phyloP scores from a whole-genome alignment of 2,797 vertebrate species.

The Limnodromus scolopaceus region DNA sequence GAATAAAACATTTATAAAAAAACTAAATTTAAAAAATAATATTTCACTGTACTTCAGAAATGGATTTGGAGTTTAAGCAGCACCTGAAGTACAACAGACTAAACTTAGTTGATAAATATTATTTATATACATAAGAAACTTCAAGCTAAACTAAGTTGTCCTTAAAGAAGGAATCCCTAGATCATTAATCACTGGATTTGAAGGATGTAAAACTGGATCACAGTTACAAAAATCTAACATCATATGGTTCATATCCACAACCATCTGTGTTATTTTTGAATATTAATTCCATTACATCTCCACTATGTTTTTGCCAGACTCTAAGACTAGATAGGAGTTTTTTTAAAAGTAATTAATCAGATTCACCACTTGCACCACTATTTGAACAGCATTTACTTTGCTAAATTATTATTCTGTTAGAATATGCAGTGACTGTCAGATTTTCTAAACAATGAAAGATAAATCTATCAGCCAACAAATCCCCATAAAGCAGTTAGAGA shows the following conservation, averaged over 20 bases:
- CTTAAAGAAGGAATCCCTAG: background rate
- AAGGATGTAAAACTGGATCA: background rate
- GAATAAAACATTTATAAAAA: background rate
- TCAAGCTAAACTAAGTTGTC: background rate
- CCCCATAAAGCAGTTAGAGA: slow-evolving; percentile 62
- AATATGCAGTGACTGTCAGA: slow-evolving; percentile 56
- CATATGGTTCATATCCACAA: background rate
- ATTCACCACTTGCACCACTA: slow-evolving; percentile 10
- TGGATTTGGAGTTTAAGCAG: background rate
- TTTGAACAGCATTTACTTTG: background rate
- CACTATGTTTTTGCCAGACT: background rate
- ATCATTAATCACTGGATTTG: background rate
- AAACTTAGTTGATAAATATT: background rate
- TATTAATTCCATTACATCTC: background rate
- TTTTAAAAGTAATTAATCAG: slow-evolving; percentile 45
- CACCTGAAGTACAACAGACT: background rate
- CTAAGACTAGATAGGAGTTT: background rate
- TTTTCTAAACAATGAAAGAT: slow-evolving; percentile 34
- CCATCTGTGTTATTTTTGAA: background rate
- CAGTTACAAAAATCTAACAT: background rate
- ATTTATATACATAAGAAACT: background rate
- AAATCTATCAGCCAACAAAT: slow-evolving; percentile 55
- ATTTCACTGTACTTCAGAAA: background rate
- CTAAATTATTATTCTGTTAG: slow-evolving; percentile 58
- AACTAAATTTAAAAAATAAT: background rate